A percentile compares a stretch with the other conserved stretches of the same genome.
Conservation (phyloP, 2,888 invertebrate genomes). For the Vannuccia rotundouncinata region DNA sequence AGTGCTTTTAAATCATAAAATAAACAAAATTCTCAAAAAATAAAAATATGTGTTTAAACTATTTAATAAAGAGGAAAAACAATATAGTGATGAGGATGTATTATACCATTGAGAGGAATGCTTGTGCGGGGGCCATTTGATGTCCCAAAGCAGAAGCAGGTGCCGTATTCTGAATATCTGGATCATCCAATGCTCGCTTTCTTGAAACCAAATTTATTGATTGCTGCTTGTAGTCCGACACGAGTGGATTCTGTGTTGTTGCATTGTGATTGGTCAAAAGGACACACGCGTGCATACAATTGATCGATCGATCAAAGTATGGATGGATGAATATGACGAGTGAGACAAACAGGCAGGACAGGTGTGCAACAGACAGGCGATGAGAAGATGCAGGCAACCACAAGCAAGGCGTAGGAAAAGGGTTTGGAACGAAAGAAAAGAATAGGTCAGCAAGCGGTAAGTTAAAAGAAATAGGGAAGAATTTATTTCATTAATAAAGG, state of each 20-base stretch:
- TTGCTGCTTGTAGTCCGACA: background rate
- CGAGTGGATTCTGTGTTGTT: background rate
- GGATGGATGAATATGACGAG: background rate
- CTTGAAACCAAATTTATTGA: background rate
- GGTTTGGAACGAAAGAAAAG: background rate
- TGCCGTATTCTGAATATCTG: slow-evolving; percentile 16
- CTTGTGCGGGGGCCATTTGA: background rate
- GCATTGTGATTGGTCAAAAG: background rate
- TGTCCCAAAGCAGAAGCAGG: background rate
- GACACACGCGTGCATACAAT: background rate
- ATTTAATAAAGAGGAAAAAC: no score
- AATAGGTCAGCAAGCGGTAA: background rate
- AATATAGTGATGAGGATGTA: no score
- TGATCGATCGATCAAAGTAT: background rate
- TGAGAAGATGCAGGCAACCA: slow-evolving; percentile 19
- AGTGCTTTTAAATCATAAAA: no score
- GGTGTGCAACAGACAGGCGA: background rate
- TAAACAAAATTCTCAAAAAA: background rate
- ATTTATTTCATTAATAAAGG: no score
- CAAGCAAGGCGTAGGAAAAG: background rate
- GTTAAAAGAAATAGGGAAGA: background rate
- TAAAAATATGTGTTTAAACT: no score
- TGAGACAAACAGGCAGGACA: slow-evolving; percentile 8
- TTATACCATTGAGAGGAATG: background rate
- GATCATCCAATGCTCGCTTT: slow-evolving; percentile 5